A percentile compares a stretch with the other conserved stretches of the same genome.
phyloP scores from a whole-genome alignment of 1,140 invertebrate genomes.

The Dysdera silvatica region DNA sequence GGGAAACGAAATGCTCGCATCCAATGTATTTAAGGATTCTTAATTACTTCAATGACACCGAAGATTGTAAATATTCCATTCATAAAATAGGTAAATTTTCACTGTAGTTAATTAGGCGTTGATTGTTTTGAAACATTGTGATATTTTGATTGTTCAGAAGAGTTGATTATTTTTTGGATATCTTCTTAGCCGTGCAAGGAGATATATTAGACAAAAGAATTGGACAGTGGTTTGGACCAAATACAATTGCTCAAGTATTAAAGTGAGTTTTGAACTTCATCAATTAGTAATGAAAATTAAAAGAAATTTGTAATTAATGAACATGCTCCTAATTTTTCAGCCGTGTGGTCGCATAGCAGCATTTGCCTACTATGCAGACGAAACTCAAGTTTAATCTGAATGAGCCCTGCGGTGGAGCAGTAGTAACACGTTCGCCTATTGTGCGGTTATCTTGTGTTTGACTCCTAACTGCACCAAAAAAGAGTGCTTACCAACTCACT shows the following conservation, averaged over 20 bases:
- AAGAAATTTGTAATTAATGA: no score
- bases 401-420: no score
- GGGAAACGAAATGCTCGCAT: conserved; percentile 55
- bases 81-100: conserved; percentile 76
- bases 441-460: no score
- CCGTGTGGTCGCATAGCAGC: no score
- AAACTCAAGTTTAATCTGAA: no score
- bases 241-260: conserved; percentile 94
- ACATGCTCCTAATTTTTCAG: no score
- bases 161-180: neutral
- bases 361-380: no score
- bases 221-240: conserved; percentile 98
- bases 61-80: conserved; percentile 83
- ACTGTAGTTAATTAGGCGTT: neutral
- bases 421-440: no score
- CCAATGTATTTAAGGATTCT: conserved; percentile 77
- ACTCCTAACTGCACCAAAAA: no score
- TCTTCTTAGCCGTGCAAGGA: conserved; percentile 12
- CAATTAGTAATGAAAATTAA: no score
- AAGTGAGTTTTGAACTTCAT: conserved; percentile 59
- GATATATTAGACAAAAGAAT: conserved; percentile 43
- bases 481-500: no score
- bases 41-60: conserved; percentile 81
- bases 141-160: neutral
- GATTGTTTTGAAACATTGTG: neutral